Evolutionary conservation across 2,888 invertebrate genomes (phyloP), one percentile per base, ranked within the genome.

Genomic region (Mycalesis mineus): DNA sequence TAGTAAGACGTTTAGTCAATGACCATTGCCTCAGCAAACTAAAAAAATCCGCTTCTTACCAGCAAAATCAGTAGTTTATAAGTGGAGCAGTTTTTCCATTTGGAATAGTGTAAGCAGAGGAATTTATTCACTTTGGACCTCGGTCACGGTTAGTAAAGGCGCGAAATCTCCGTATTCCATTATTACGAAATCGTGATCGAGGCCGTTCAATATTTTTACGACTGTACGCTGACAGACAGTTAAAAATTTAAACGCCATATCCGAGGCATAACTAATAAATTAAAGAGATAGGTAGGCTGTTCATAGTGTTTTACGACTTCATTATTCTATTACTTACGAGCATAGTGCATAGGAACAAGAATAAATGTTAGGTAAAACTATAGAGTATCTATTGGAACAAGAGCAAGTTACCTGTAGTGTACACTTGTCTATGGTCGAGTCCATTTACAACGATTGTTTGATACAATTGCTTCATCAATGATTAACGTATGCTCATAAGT

Each of bases 81-180:
- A 47, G 47, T 33, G 31, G 8, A 13, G 17, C 15, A 41, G 15
- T 41, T 42, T 42, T 41, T 48, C n/a, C 13, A 28, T 17, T 28
- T 33, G 4, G n/a, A 39, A 39, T 36, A 14, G 14, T 48, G 29
- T 15, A 36, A 44, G 28, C 15, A 36, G 45, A 50, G 29, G 55
- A 56, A 58, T 49, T 44, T 51, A 53, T 39, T 60, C 58, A 61
- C 41, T 61, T 50, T 17, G 37, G 44, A 42, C 55, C 54, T 71
- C 36, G 74, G 75, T 73, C 77, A 79, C 68, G 76, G 73, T 71
- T 66, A 69, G 73, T 74, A 70, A 66, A 71, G 72, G 68, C 74
- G 75, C 63, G 69, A 73, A 73, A 75, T 76, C 68, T 64, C 67
- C 64, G 64, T 66, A 68, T 73, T 68, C 62, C 62, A 69, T 75